phyloP scores from a whole-genome alignment of 1,140 invertebrate genomes.

The Lutraria rhynchaena region DNA sequence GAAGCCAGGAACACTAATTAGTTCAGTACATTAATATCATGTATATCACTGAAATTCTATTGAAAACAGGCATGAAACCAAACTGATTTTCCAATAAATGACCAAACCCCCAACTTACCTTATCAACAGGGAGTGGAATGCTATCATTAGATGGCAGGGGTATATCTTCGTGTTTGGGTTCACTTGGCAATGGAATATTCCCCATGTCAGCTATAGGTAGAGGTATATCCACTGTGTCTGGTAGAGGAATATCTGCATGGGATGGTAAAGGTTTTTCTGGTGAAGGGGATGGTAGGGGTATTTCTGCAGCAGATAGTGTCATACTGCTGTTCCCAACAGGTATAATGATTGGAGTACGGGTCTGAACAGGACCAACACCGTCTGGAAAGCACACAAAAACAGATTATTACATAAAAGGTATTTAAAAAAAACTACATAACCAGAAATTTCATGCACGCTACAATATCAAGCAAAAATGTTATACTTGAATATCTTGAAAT shows the following conservation, averaged over 20 bases:
- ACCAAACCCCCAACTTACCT: constrained; percentile 7
- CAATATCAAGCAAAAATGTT: not conserved
- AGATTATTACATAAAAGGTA: not conserved
- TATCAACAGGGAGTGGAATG: constrained; percentile 47
- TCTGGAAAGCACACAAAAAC: not conserved
- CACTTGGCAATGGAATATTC: constrained; percentile 45
- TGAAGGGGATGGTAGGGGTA: not conserved
- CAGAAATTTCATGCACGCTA: not conserved
- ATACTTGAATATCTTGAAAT: too few species aligned
- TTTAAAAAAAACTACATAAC: not conserved
- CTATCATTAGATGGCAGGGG: constrained; percentile 31
- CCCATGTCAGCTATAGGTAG: constrained; percentile 32
- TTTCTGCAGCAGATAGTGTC: constrained; percentile 3
- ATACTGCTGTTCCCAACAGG: not conserved
- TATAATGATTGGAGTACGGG: constrained; percentile 1
- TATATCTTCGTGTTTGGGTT: constrained; percentile 38
- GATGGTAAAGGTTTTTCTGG: not conserved
- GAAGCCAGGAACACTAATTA: too few species aligned
- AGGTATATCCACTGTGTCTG: constrained; percentile 26
- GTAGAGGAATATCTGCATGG: constrained; percentile 40
- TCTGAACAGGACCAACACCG: not conserved
- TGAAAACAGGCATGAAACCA: too few species aligned
- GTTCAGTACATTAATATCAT: too few species aligned
- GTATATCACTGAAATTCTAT: too few species aligned
- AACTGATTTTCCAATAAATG: too few species aligned